Conservation (phyloP, 2,888 invertebrate species). For the Mimachlamys varia region DNA sequence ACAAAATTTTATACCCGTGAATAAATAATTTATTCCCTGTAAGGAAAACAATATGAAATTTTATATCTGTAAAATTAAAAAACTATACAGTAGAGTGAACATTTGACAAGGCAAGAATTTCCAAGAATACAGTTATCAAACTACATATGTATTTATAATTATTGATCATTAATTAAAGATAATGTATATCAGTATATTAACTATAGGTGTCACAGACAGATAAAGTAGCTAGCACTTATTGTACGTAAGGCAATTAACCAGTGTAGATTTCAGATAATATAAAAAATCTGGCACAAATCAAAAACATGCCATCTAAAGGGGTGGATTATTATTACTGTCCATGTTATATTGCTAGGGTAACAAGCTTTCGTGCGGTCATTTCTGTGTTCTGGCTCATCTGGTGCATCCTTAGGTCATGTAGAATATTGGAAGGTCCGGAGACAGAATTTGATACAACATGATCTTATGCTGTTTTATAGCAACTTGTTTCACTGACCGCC, state of each 20-base stretch:
- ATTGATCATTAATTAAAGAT: too few species aligned
- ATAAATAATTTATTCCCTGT: too few species aligned
- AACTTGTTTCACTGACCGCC: too few species aligned
- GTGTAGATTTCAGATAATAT: background rate
- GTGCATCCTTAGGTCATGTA: background rate
- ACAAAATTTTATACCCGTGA: too few species aligned
- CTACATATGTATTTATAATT: background rate
- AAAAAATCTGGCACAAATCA: background rate
- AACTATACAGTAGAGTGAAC: too few species aligned
- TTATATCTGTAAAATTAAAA: too few species aligned
- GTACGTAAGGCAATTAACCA: background rate
- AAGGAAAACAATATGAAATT: too few species aligned
- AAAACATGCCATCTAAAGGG: background rate
- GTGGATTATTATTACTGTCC: background rate
- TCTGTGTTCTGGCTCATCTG: background rate
- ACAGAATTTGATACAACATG: too few species aligned
- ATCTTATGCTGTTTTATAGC: too few species aligned
- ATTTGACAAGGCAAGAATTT: too few species aligned
- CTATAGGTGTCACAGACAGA: background rate
- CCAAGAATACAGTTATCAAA: too few species aligned
- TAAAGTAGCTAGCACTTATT: background rate
- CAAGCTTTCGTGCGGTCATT: background rate
- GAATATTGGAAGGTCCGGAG: too few species aligned
- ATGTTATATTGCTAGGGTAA: background rate
- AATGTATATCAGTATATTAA: background rate